These are phyloP conservation scores for Caenorhabditis sp. DNA, from an alignment of 2,888 invertebrate species.

Conservation along the genomic window DNA sequence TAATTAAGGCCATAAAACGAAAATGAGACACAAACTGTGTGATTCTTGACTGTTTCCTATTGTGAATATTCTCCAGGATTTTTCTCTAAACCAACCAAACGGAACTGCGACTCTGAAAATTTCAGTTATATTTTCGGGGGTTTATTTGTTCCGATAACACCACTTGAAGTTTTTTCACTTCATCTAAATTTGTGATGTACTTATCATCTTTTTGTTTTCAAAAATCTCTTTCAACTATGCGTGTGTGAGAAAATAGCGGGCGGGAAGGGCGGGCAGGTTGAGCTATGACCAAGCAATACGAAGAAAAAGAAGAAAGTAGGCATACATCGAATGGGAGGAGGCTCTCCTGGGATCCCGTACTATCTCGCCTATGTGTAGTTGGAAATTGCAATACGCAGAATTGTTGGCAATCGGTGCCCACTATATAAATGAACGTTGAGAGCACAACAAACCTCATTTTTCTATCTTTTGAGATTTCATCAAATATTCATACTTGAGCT, in stretches of 20 bases:
- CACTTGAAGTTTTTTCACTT: no score
- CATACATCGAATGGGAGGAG: not conserved
- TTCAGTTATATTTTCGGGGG: not conserved
- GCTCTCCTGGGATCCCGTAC: not conserved
- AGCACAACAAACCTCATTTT: not conserved
- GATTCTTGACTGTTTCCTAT: no score
- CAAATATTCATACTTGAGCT: not conserved
- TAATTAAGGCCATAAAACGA: no score
- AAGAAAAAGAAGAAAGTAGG: not conserved
- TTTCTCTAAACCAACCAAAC: no score
- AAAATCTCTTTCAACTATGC: not conserved
- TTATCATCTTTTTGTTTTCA: not conserved
- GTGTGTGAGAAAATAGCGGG: constrained; percentile 14
- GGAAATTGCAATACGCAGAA: constrained; percentile 34
- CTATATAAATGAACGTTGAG: not conserved
- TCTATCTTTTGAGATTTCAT: not conserved
- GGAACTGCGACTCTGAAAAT: no score
- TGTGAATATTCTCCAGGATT: not conserved
- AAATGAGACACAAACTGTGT: no score
- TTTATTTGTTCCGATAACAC: no score
- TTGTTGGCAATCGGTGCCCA: constrained; percentile 10
- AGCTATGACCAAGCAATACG: constrained; percentile 25
- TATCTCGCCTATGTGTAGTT: not conserved
- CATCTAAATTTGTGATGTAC: not conserved
- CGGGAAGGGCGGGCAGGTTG: constrained; percentile 13